Evolutionary conservation across 2,113 vertebrate genomes (phyloP).

Genomic region (Capricornis sumatraensis): DNA sequence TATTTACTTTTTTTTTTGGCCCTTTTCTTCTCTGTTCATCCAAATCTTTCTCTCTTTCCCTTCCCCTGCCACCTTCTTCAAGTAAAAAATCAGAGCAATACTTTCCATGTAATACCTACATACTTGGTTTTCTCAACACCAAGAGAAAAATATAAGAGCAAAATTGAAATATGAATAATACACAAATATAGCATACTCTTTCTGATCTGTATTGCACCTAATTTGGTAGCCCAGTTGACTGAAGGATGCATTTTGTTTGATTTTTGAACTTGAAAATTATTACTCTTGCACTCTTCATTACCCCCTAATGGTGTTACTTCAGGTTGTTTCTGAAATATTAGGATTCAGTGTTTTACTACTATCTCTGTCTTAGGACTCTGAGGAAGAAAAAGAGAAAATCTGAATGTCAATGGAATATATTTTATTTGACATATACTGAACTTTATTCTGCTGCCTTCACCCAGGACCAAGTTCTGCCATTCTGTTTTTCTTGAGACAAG

Average conservation of each 20-base stretch:
- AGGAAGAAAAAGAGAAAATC: neutral
- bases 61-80: neutral
- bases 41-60: neutral
- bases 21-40: neutral
- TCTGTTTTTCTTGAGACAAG: neutral
- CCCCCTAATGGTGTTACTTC: neutral
- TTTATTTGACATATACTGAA: neutral
- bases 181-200: neutral
- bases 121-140: neutral
- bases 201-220: neutral
- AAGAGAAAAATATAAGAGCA: neutral
- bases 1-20: neutral
- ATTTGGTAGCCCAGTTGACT: neutral
- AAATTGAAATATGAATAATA: neutral
- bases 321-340: neutral
- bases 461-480: neutral
- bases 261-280: neutral
- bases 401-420: neutral
- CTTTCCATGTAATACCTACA: neutral
- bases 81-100: neutral
- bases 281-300: accelerated
- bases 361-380: neutral
- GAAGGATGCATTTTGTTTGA: neutral
- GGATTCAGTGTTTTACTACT: neutral
- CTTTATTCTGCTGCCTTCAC: neutral